A percentile compares a stretch with the other conserved stretches of the same genome.
phyloP scores from a whole-genome alignment of 2,797 vertebrate species.

The Chelonia mydas region DNA sequence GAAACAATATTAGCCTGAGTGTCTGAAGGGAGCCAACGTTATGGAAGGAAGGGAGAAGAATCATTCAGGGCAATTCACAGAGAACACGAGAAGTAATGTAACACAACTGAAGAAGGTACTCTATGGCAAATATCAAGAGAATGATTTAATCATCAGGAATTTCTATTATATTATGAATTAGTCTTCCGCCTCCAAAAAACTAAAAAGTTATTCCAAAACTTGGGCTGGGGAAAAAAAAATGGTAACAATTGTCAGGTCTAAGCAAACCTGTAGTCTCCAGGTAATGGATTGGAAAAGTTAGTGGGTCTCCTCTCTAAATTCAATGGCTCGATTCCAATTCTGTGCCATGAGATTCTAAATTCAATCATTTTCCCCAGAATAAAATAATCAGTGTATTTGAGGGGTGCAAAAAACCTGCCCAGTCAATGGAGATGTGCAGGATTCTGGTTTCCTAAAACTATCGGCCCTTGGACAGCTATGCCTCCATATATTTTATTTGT shows the following conservation, averaged over 20 bases:
- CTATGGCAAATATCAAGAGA: background rate
- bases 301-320: background rate
- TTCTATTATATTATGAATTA: background rate
- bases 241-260: background rate
- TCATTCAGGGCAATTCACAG: background rate
- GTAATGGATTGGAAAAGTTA: background rate
- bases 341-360: background rate
- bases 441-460: background rate
- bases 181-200: background rate
- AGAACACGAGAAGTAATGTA: constrained; percentile 4
- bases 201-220: background rate
- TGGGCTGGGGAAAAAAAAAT: background rate
- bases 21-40: background rate
- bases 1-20: background rate
- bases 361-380: background rate
- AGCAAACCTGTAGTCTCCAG: background rate
- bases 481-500: background rate
- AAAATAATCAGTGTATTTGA: background rate
- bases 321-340: background rate
- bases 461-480: background rate
- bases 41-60: background rate
- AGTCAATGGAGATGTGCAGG: background rate
- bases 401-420: background rate
- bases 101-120: background rate
- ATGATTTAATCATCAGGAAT: background rate